A percentile compares a stretch with the other conserved stretches of the same genome.
These are phyloP conservation scores for Cyrtorhinus lividipennis DNA, from an alignment of 1,140 invertebrate species.

Conservation along the genomic window DNA sequence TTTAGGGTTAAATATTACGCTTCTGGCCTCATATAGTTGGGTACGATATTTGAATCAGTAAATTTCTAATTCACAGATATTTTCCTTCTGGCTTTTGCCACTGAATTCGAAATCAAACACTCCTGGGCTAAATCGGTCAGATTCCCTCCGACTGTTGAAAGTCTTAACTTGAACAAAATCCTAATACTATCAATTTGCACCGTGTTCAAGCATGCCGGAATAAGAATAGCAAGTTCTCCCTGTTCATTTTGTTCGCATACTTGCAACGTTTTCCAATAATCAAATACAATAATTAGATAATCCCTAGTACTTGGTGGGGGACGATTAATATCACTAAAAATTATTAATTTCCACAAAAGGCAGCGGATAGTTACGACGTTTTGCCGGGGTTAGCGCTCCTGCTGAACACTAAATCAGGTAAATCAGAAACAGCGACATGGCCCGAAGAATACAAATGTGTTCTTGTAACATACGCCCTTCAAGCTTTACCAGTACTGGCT, in stretches of 20 bases:
- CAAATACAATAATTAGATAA: no score
- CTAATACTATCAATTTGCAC: neutral
- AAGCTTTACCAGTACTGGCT: constrained; percentile 3
- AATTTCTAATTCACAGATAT: constrained; percentile 20
- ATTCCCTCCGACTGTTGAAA: neutral
- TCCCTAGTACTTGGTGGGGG: no score
- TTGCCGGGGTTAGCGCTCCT: neutral
- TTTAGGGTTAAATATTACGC: no score
- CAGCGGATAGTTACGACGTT: neutral
- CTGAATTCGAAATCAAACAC: constrained; percentile 10
- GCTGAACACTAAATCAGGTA: neutral
- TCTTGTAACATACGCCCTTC: constrained; percentile 1
- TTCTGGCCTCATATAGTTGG: no score
- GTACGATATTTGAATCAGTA: no score
- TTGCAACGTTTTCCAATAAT: no score
- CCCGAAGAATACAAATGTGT: neutral
- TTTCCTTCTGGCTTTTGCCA: constrained; percentile 7
- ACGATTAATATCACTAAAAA: no score
- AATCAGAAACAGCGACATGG: neutral
- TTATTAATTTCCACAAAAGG: no score
- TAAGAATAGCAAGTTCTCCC: constrained; percentile 10
- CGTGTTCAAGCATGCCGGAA: neutral
- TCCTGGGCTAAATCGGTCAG: constrained; percentile 11
- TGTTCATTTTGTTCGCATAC: no score
- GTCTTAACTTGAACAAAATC: constrained; percentile 13